Evolutionary conservation across 2,113 vertebrate genomes (phyloP), one percentile per base, ranked within the genome.

Genomic region (Hypanus sabinus): DNA sequence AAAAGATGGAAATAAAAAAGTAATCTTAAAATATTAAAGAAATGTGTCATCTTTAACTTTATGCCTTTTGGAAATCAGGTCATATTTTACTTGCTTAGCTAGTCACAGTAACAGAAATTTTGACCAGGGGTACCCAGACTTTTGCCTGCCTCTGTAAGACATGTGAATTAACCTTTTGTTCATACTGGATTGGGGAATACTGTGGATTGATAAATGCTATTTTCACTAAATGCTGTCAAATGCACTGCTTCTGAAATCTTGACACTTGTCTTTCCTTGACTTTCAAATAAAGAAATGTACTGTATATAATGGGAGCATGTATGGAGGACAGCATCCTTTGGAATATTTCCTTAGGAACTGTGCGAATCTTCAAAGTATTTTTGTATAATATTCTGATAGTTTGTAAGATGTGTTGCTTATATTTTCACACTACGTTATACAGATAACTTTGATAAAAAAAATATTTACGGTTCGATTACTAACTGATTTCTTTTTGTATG

Each of bases 351-450:
- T 71, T 93, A 11, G 46, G 24, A 87, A 60, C 46, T 87, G 83
- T 87, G 46, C n/a, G 55, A 93, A 93, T 38, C 36, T 93, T 55
- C 70, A 73, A 93, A 71, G 70, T 93, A 93, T 73, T 93, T 93
- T 93, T 93, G 91, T 93, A 93, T 71, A 71, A 92, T 93, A 93
- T 71, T 73, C 91, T 93, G 91, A 75, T 93, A 93, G 68, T 93
- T 93, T 93, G 36, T 46, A 75, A 55, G 20, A 92, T 73, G 68
- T 55, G 62, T 93, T 93, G 36, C 91, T 93, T 93, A 73, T 93
- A 73, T 73, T 93, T 93, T 93, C 91, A 93, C 91, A 73, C 85
- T 90, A 90, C 91, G 30, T 93, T 93, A 93, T 46, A 38, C 91
- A 93, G 90, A 46, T 93, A 93, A 65, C 88, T 93, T 93, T 93